Evolutionary conservation across 2,888 invertebrate species (phyloP), one percentile per base, ranked within the genome.

Genomic region (Ichneumoninae sp.): DNA sequence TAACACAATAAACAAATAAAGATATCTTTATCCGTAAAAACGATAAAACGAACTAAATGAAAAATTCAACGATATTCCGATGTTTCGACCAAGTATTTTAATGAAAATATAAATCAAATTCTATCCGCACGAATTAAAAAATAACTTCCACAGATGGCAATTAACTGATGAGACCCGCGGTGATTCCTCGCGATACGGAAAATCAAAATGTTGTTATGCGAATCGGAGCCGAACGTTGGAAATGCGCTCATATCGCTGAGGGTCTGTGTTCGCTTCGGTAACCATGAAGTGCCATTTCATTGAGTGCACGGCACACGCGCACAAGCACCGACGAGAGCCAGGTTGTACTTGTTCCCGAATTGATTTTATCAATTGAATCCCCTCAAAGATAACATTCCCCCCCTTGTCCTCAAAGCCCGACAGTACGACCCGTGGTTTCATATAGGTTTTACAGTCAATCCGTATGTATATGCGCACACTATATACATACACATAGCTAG

Each of bases 331-430:
- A 22, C 30, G 30, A 30, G 30, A 13, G 71, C 26, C 52, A 19
- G 19, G 16, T 36, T 22, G 40, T 36, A 65, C 54, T 73, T 66
- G 66, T 66, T 66, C 22, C 66, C 40, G 30, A 40, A 60, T 75
- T 66, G 76, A 82, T 82, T 82, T 66, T 76, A 82, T 77, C 76
- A 73, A 82, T 77, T 73, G 66, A 77, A 77, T 77, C 76, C 33
- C 36, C 10, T 76, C 57, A 71, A 44, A 47, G 71, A 82, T 77
- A 82, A 77, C 76, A 77, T 66, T 68, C 33, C 71, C 65, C 47
- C 76, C 71, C 47, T 47, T 73, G 47, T 82, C 66, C 71, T 77
- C 60, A 36, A 73, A 60, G 77, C 57, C 68, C 47, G 19, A 70
- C 36, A 5, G 50, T 70, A 13, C 69, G 57, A 69, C 30, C 19